These are phyloP conservation scores for Acrocyrtus sp. DNA, from an alignment of 2,888 invertebrate genomes.

Conservation along the genomic window DNA sequence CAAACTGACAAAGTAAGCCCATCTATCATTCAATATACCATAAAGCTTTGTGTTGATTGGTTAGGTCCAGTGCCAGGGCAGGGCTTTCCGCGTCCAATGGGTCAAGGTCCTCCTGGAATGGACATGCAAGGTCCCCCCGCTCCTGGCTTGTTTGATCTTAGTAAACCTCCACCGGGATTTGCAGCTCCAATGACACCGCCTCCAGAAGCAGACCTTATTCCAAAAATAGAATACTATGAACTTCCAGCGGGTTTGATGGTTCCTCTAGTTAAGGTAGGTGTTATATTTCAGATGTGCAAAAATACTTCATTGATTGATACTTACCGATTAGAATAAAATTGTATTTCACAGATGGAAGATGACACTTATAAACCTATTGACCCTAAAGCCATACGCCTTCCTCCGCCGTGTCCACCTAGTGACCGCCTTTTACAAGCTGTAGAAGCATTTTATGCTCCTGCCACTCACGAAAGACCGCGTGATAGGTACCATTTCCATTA, in stretches of 20 bases:
- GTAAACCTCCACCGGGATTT: constrained; percentile 65
- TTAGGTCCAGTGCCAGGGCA: constrained; percentile 41
- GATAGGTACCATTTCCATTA: no score
- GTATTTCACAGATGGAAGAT: constrained; percentile 66
- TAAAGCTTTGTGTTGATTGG: constrained; percentile 2
- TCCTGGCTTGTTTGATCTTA: constrained; percentile 61
- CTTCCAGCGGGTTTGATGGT: constrained; percentile 98
- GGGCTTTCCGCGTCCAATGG: constrained; percentile 33
- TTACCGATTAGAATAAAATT: no score
- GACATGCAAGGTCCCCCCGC: no score
- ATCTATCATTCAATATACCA: neutral
- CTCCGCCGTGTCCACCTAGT: constrained; percentile 94
- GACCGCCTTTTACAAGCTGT: constrained; percentile 93
- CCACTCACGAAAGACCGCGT: constrained; percentile 93
- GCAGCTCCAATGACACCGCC: constrained; percentile 61
- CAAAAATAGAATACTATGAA: constrained; percentile 87
- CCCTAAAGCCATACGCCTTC: constrained; percentile 88
- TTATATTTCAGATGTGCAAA: constrained; percentile 1
- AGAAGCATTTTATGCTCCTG: constrained; percentile 94
- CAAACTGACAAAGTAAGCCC: neutral
- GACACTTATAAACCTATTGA: constrained; percentile 90
- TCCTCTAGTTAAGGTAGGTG: constrained; percentile 86
- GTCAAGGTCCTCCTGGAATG: constrained; percentile 45
- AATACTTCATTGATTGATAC: no score
- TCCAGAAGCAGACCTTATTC: constrained; percentile 61